Conservation (phyloP, 53 echinoderm and acorn worm species). For the Mesocentrotus franciscanus region DNA sequence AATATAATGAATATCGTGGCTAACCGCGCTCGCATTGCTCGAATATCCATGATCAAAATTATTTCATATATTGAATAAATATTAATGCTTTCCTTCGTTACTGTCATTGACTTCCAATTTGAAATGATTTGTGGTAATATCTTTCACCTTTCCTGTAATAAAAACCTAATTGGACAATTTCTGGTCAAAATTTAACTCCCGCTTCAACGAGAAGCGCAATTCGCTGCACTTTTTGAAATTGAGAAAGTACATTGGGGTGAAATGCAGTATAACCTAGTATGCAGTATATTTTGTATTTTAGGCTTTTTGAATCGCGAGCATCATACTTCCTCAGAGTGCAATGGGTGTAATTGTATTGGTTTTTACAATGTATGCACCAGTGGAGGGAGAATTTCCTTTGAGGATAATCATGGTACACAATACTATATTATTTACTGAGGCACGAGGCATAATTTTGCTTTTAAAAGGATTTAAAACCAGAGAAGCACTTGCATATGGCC, state of each 20-base stretch:
- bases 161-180: conserved; percentile 2
- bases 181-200: background rate
- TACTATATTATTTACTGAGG: no score
- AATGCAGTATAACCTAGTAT: background rate
- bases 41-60: background rate
- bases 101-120: background rate
- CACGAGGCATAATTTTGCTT: no score
- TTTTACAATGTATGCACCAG: no score
- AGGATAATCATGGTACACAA: no score
- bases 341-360: no score
- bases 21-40: background rate
- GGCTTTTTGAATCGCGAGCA: no score
- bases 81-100: background rate
- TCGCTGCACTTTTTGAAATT: background rate
- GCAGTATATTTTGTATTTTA: no score
- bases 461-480: no score
- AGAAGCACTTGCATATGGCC: no score
- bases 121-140: background rate
- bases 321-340: no score
- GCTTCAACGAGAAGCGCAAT: background rate
- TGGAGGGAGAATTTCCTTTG: no score
- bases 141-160: conserved; percentile 2
- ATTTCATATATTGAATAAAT: background rate
- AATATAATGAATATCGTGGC: no score
- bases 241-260: conserved; percentile 5